Conservation (phyloP, 2,797 vertebrate genomes). For the Gallinago nigripennis region DNA sequence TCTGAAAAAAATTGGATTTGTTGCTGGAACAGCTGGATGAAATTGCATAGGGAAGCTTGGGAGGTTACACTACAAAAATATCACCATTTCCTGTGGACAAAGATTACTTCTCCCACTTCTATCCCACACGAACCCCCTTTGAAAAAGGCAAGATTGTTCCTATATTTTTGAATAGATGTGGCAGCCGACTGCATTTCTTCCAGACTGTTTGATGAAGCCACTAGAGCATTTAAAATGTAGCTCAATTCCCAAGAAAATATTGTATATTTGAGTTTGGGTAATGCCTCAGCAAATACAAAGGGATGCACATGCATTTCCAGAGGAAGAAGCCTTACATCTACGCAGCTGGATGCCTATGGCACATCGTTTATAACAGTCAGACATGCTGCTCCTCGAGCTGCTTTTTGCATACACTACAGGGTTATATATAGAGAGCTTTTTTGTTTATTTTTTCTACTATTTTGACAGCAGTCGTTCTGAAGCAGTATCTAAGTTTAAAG, state of each 20-base stretch:
- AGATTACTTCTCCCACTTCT: neutral
- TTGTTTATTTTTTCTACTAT: neutral
- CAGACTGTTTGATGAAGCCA: neutral
- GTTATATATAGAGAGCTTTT: neutral
- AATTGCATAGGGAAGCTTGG: neutral
- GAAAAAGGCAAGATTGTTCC: neutral
- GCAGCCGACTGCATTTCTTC: neutral
- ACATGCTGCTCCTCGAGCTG: neutral
- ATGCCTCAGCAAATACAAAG: slow-evolving; percentile 15
- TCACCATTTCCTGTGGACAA: neutral
- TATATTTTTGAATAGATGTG: neutral
- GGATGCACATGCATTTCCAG: neutral
- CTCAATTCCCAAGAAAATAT: neutral
- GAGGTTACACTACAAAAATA: neutral
- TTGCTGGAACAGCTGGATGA: neutral
- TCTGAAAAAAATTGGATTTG: neutral
- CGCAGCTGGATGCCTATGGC: neutral
- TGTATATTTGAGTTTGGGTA: neutral
- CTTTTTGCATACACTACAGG: neutral
- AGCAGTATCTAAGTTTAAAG: slow-evolving; percentile 24
- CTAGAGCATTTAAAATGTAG: neutral
- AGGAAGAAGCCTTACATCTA: neutral
- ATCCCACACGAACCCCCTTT: neutral
- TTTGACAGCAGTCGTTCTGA: slow-evolving; percentile 25
- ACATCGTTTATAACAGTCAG: neutral